These are phyloP conservation scores for Lithobates pipiens DNA, from an alignment of 2,797 vertebrate species.

Conservation along the genomic window DNA sequence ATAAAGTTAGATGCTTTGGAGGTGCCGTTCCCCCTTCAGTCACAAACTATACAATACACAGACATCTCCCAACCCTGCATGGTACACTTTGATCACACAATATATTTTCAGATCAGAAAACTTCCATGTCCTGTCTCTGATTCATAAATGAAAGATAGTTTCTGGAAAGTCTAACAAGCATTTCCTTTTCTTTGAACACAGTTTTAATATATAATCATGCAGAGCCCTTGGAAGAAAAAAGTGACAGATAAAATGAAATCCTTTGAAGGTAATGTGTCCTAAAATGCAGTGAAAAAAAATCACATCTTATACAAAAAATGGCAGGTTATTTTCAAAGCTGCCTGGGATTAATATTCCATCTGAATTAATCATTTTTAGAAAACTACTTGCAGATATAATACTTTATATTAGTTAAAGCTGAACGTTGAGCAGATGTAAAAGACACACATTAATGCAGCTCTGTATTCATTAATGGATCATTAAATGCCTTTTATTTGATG, in stretches of 20 bases:
- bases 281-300: neutral
- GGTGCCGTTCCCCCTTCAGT: slow-evolving; percentile 5
- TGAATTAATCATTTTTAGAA: neutral
- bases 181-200: slow-evolving; percentile 50
- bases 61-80: slow-evolving; percentile 11
- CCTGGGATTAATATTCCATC: neutral
- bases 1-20: slow-evolving; percentile 16
- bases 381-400: neutral
- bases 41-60: neutral
- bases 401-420: neutral
- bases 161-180: slow-evolving; percentile 35
- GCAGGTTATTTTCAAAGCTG: neutral
- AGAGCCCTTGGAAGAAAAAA: slow-evolving; percentile 1
- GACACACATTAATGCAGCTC: neutral
- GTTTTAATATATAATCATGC: slow-evolving; percentile 30
- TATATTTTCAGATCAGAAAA: slow-evolving; percentile 39
- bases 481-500: neutral
- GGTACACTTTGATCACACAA: slow-evolving; percentile 51
- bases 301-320: neutral
- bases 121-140: slow-evolving; percentile 25
- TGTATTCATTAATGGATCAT: neutral
- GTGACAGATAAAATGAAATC: neutral
- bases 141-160: slow-evolving; percentile 38
- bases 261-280: slow-evolving; percentile 34
- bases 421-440: neutral